phyloP scores from a whole-genome alignment of 2,797 vertebrate genomes.

The Gymnopithys bicolor region DNA sequence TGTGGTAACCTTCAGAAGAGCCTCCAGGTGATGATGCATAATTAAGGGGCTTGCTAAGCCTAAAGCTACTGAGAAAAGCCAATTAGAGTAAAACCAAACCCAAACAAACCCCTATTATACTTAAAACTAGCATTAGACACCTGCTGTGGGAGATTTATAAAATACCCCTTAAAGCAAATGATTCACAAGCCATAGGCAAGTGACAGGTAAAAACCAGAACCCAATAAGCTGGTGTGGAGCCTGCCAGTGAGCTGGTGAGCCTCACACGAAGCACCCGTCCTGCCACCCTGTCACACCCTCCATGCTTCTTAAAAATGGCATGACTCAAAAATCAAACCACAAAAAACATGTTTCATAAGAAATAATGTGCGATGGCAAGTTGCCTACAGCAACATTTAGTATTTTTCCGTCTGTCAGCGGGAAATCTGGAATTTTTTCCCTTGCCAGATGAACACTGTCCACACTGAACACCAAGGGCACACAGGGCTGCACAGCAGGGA shows the following conservation, averaged over 20 bases:
- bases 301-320: neutral
- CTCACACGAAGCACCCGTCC: neutral
- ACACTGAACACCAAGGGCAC: neutral
- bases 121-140: slow-evolving; percentile 5
- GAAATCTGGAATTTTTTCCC: slow-evolving; percentile 40
- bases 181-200: neutral
- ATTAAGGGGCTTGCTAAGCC: neutral
- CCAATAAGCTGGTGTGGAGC: neutral
- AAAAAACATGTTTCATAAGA: slow-evolving; percentile 63
- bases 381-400: slow-evolving; percentile 43
- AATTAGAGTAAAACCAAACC: neutral
- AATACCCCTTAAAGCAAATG: neutral
- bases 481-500: neutral
- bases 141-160: slow-evolving; percentile 12
- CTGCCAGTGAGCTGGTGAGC: neutral
- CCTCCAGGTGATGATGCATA: slow-evolving; percentile 1
- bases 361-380: slow-evolving; percentile 29
- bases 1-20: neutral
- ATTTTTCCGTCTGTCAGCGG: slow-evolving; percentile 53
- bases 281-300: neutral
- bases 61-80: slow-evolving; percentile 21
- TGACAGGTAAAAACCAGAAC: neutral
- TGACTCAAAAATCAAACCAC: slow-evolving; percentile 32
- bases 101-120: neutral
- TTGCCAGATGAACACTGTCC: slow-evolving; percentile 32